Evolutionary conservation across 2,797 vertebrate species (phyloP).

Genomic region (Vipera ursinii): DNA sequence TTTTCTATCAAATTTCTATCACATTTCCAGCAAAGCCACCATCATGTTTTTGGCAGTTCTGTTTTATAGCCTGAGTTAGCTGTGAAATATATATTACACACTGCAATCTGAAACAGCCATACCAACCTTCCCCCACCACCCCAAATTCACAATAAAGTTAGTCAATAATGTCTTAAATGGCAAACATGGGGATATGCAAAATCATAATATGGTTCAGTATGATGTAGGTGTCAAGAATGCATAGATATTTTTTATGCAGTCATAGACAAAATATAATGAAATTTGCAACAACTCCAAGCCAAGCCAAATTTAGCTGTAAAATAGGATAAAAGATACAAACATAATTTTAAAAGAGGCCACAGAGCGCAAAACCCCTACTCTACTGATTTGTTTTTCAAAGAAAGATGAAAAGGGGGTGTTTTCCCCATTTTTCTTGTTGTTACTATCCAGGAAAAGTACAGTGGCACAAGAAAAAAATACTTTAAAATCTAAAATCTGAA

Average conservation of each 20-base stretch:
- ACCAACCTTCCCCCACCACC: background rate
- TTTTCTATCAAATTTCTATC: background rate
- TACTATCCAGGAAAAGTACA: background rate
- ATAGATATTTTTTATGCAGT: background rate
- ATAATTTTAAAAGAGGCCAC: background rate
- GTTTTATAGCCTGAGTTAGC: background rate
- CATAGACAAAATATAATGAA: background rate
- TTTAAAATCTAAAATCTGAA: background rate
- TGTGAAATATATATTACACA: background rate
- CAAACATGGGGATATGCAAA: background rate
- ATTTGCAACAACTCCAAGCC: background rate
- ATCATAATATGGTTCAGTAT: background rate
- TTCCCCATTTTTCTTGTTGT: background rate
- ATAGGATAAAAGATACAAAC: background rate
- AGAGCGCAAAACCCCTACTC: background rate
- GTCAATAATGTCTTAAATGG: background rate
- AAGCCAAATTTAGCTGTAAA: background rate
- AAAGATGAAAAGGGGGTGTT: background rate
- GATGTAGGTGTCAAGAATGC: background rate
- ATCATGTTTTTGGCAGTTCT: background rate
- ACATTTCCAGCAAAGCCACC: background rate
- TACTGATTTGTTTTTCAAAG: background rate
- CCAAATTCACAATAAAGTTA: background rate
- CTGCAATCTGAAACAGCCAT: background rate
- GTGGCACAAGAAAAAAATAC: background rate